Evolutionary conservation across 2,113 vertebrate genomes (phyloP).

Genomic region (Lasiurus borealis): DNA sequence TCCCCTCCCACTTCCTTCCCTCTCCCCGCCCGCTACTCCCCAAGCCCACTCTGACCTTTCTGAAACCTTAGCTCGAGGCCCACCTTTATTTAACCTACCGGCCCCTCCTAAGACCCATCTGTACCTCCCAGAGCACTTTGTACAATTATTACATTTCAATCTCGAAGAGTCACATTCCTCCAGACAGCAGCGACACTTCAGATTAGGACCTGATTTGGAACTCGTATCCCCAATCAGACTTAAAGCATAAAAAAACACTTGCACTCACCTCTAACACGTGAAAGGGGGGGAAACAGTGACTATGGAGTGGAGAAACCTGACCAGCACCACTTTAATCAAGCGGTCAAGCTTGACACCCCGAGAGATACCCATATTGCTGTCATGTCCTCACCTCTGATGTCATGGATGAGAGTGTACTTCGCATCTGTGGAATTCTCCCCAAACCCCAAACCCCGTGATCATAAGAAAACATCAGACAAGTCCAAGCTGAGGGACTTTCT

Average conservation of each 20-base stretch:
- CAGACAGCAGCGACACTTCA: not conserved
- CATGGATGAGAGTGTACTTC: not conserved
- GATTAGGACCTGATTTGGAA: not conserved
- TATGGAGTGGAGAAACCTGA: not conserved
- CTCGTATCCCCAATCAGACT: not conserved
- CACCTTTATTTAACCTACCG: not conserved
- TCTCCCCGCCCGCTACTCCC: not conserved
- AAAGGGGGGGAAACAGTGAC: not conserved
- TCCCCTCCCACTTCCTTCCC: not conserved
- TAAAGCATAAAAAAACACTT: not conserved
- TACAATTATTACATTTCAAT: not conserved
- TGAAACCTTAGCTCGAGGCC: not conserved
- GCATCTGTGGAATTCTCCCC: not conserved
- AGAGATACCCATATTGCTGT: not conserved
- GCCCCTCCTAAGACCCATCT: not conserved
- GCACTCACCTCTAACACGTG: not conserved
- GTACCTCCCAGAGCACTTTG: not conserved
- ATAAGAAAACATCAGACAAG: conserved; percentile 36
- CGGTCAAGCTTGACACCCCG: not conserved
- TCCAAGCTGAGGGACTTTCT: not conserved
- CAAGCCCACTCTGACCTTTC: not conserved
- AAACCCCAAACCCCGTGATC: not conserved
- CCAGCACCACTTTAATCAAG: not conserved
- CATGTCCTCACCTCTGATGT: not conserved
- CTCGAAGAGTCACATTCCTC: not conserved